Evolutionary conservation across 1,140 invertebrate species (phyloP), one percentile per base, ranked within the genome.

Genomic region (Drosophila persimilis): DNA sequence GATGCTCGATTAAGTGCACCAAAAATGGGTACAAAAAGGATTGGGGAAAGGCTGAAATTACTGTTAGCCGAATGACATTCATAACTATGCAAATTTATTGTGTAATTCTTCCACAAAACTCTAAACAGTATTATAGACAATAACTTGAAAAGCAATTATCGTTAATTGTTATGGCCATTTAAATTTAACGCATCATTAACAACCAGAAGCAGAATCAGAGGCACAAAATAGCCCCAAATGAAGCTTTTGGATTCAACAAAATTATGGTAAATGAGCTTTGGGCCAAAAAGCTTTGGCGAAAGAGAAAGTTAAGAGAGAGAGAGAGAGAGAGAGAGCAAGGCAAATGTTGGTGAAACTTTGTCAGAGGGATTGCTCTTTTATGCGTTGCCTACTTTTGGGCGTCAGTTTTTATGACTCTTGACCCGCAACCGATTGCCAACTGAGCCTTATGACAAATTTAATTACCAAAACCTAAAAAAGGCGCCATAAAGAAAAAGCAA

Each of bases 121-220:
- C 24, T 31, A 64, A 79, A 80, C 57, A 74, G 71, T 72, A 73
- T 76, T 70, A 70, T 79, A 76, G 74, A 78, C 78, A 88, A 88
- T 88, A 88, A 88, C 72, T 88, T 88, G 22, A 83, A 79, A 69
- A 60, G 67, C 78, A 78, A 88, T 88, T 88, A 88, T 65, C 83
- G 63, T 88, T 88, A 88, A 88, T 88, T 83, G 83, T 88, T 78
- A 88, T 88, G 51, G 78, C 83, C 83, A 86, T 86, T 86, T 86
- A 86, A 86, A 86, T 86, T 88, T 88, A 86, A 86, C 83, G 83
- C 83, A 88, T 88, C 83, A 86, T 86, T 86, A 86, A 86, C 78
- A 73, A 41, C 51, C 56, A 48, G 41, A 57, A 45, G 39, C 45
- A 70, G 17, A 50, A 24, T 6, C 26, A 11, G 22, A 46, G 39